phyloP scores from a whole-genome alignment of 2,113 vertebrate genomes.

The Halcyon malimbica region DNA sequence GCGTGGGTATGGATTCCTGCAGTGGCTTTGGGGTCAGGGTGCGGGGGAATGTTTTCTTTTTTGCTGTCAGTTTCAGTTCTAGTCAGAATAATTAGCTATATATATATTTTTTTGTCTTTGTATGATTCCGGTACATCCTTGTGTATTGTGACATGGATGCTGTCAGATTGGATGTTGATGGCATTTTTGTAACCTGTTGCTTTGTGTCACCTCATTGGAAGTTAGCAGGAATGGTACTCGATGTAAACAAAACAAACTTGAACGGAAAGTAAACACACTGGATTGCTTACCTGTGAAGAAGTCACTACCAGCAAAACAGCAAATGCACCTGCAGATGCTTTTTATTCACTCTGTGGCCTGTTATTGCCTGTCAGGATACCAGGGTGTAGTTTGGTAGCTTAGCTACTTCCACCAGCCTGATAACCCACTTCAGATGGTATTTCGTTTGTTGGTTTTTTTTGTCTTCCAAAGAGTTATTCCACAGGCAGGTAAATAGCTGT shows the following conservation, averaged over 20 bases:
- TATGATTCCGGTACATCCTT: slow-evolving; percentile 62
- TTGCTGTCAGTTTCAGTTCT: slow-evolving; percentile 51
- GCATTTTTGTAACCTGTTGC: slow-evolving; percentile 60
- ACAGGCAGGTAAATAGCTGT: background rate
- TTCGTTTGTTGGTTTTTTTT: background rate
- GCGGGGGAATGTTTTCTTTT: background rate
- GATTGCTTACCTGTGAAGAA: slow-evolving; percentile 14
- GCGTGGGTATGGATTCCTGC: slow-evolving; percentile 28
- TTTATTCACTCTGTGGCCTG: background rate
- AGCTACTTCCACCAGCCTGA: background rate
- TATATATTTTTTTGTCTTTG: slow-evolving; percentile 52
- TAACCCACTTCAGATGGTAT: background rate
- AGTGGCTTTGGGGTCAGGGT: background rate
- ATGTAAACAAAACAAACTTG: slow-evolving; percentile 17
- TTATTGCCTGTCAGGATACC: background rate
- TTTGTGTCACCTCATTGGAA: slow-evolving; percentile 55
- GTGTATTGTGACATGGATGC: slow-evolving; percentile 69
- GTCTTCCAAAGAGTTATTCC: background rate
- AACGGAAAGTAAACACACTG: slow-evolving; percentile 60
- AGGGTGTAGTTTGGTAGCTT: background rate
- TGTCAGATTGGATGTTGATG: slow-evolving; percentile 54
- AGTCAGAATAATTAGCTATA: slow-evolving; percentile 47
- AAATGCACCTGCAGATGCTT: fast-evolving
- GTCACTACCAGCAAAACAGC: background rate
- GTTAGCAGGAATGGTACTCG: slow-evolving; percentile 27